Base-by-base conservation (phyloP, 1,140 invertebrate species). In the Drosophila novamexicana region DNA sequence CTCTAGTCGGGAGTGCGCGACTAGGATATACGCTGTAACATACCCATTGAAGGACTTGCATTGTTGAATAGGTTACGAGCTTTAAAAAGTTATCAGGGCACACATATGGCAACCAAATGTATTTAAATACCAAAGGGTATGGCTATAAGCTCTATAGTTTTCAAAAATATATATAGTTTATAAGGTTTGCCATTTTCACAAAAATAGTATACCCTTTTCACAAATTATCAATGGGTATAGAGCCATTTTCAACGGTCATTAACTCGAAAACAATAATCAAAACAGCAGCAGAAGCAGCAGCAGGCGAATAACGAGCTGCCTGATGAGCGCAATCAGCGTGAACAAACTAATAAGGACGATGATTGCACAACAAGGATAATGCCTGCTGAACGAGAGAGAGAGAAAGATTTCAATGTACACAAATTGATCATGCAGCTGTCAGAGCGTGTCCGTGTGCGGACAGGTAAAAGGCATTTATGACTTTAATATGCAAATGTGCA, bases 341-440 rank as follows among this genome's bases (percentile, higher is more conserved):
- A 62, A 62, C 44, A 69, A 63, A 62, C 57, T 74, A 69, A 74
- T 62, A 62, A 74, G 37, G 12, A 53, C 34, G 49, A 61, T 73
- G 63, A 61, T 67, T 61, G 57, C 42, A 7, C 49, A 49, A 22
- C 34, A 47, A 14, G 49, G 29, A 54, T 61, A 67, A 59, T 61
- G 22, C 10, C 8, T 40, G 37, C 39, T 10, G 34, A 34, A 36
- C 0, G 32, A 4, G 32, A 32, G 22, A 50, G 40, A 42, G 40
- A 14, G 29, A 37, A 10, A 34, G 14, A 59, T 29, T 22, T n/a
- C 52, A 36, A 18, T 54, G 37, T 34, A 62, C 32, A 54, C 68
- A 36, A 61, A 65, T 70, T 53, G 68, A 70, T 70, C 59, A 70
- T 14, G 14, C 29, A 36, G 61, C 52, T 71, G 62, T 50, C 68